A percentile compares a stretch with the other conserved stretches of the same genome.
These are phyloP conservation scores for Zosterops hypoxanthus DNA, from an alignment of 2,113 vertebrate species.

Conservation along the genomic window DNA sequence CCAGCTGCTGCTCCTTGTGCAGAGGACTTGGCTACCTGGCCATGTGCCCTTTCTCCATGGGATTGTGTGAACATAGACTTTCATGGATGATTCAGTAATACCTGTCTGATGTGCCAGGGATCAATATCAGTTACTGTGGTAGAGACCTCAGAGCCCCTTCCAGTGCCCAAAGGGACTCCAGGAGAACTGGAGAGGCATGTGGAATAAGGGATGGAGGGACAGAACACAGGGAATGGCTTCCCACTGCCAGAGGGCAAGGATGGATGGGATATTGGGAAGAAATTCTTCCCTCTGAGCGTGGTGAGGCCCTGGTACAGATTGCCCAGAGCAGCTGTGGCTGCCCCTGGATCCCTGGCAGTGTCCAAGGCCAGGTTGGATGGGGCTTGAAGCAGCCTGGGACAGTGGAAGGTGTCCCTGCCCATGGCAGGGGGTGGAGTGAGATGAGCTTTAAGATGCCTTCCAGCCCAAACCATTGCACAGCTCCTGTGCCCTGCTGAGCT, in stretches of 20 bases:
- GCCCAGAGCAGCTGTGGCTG: neutral
- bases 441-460: neutral
- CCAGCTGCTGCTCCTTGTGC: slow-evolving; percentile 35
- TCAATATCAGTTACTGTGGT: neutral
- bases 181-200: neutral
- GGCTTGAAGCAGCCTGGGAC: rapidly evolving
- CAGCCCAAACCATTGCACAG: neutral
- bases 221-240: neutral
- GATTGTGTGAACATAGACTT: neutral
- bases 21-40: slow-evolving; percentile 9
- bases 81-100: neutral
- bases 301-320: neutral
- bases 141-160: neutral
- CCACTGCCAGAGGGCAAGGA: neutral
- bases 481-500: neutral
- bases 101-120: neutral
- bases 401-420: neutral
- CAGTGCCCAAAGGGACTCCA: neutral
- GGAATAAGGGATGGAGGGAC: neutral
- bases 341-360: neutral
- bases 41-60: neutral
- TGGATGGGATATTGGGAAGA: rapidly evolving
- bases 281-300: neutral
- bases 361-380: rapidly evolving
- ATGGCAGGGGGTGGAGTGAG: neutral